Percentiles rank a stretch among this genome's conserved stretches.
These are phyloP conservation scores for Spinibarbus caldwelli DNA, from an alignment of 2,797 vertebrate genomes.

Conservation along the genomic window DNA sequence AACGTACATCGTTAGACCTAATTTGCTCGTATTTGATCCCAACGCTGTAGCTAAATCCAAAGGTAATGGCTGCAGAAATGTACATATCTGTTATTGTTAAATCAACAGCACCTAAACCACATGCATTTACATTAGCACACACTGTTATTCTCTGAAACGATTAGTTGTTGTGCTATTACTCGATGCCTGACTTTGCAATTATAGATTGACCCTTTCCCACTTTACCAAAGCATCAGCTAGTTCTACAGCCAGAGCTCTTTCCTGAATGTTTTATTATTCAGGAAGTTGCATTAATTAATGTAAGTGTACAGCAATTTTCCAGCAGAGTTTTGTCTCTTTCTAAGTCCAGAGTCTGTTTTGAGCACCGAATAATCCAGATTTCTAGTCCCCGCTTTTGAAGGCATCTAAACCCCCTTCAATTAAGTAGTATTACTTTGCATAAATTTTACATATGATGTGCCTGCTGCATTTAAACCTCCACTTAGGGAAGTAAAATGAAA, in stretches of 20 bases:
- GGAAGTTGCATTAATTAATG: constrained; percentile 14
- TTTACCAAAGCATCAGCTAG: not conserved
- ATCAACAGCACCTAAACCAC: not conserved
- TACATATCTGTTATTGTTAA: not conserved
- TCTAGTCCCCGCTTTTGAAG: constrained; percentile 36
- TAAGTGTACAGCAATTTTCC: not conserved
- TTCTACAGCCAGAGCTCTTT: not conserved
- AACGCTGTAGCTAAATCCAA: not conserved
- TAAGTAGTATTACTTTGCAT: constrained; percentile 69
- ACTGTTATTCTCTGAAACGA: not conserved
- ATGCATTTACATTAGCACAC: not conserved
- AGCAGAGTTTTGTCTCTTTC: constrained; percentile 28
- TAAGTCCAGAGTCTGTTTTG: constrained; percentile 5
- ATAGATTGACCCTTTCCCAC: not conserved
- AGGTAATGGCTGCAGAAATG: not conserved
- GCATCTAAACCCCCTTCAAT: constrained; percentile 69
- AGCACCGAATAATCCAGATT: constrained; percentile 36
- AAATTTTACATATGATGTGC: constrained; percentile 61
- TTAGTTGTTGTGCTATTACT: not conserved
- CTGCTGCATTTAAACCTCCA: constrained; percentile 64
- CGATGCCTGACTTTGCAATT: not conserved
- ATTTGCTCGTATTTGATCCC: constrained; percentile 1
- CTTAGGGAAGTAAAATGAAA: constrained; percentile 55
- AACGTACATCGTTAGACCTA: not conserved
- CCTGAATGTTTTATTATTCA: not conserved